Base-by-base conservation (phyloP, 2,888 invertebrate species). In the Idaea straminata region DNA sequence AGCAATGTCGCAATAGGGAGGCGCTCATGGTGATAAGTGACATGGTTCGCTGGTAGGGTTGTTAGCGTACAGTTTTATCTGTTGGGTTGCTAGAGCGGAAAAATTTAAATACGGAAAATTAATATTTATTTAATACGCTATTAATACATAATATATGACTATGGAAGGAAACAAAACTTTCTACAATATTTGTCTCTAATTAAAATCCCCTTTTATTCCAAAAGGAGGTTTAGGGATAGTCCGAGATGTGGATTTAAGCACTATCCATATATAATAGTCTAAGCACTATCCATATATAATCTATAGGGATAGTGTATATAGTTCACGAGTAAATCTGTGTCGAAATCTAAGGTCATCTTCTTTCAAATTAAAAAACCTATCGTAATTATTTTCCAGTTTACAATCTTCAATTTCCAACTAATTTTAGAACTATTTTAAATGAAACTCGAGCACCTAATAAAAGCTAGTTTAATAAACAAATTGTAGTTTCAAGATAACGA, bases 1-100 rank as follows among this genome's bases (percentile, higher is more conserved):
- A 70, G 67, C 70, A 69, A 76, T 78, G 68, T 74, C 69, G 71
- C 71, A 77, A 73, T 65, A 25, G 62, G 61, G 69, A 67, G 64
- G 63, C 69, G 77, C 64, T 75, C 69, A 78, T 76, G 77, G 79
- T 74, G 71, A 73, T 73, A 73, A 69, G 47, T 15, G 34, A 25
- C 64, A 72, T 70, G 73, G 70, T 61, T 66, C 60, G 65, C 35
- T 15, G n/a, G 58, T 4, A 62, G 69, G 67, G 70, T 66, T 72
- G 64, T 66, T 65, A 70, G 16, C 35, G 15, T 59, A 16, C 6
- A 10, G 25, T 7, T 59, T 59, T 59, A 59, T 34, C 34, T 25
- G 3, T 58, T 6, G 15, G 15, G n/a, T 16, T n/a, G 58, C 16
- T 58, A 16, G 58, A 6, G 58, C 5, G 58, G 15, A 58, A 58